Evolutionary conservation across 2,113 vertebrate genomes (phyloP).

Genomic region (Lepus americanus): DNA sequence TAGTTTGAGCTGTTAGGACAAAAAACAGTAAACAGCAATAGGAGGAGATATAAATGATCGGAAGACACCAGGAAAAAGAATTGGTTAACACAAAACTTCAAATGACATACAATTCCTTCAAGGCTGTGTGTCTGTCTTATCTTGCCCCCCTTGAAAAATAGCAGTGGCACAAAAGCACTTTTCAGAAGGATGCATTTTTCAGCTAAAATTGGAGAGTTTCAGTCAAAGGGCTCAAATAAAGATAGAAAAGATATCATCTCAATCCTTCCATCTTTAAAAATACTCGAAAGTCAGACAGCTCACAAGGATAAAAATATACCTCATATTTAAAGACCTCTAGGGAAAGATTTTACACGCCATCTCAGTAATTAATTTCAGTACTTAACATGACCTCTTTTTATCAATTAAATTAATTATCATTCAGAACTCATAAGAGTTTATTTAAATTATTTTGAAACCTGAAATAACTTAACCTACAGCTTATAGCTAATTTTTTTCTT

Average conservation of each 20-base stretch:
- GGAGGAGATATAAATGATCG: not conserved
- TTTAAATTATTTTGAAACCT: not conserved
- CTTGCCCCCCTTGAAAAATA: constrained; percentile 21
- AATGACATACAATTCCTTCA: constrained; percentile 9
- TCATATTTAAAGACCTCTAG: constrained; percentile 47
- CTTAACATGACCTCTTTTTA: constrained; percentile 47
- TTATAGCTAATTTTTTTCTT: constrained; percentile 21
- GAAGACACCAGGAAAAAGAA: not conserved
- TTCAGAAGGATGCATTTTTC: constrained; percentile 56
- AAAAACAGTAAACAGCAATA: constrained; percentile 36
- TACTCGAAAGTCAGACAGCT: not conserved
- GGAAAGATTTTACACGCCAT: constrained; percentile 38
- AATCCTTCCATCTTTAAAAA: constrained; percentile 55
- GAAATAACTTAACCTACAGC: constrained; percentile 43
- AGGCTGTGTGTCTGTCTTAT: not conserved
- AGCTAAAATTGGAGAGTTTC: constrained; percentile 63
- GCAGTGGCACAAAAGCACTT: constrained; percentile 53
- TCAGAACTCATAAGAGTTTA: constrained; percentile 11
- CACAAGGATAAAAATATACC: constrained; percentile 40
- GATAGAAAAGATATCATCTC: constrained; percentile 21
- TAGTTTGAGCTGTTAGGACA: constrained; percentile 26
- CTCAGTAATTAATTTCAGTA: constrained; percentile 21
- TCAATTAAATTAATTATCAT: constrained; percentile 42
- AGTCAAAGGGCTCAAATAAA: constrained; percentile 8
- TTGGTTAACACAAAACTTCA: not conserved